phyloP scores from a whole-genome alignment of 1,140 invertebrate genomes.

The Polypedilum pembai region DNA sequence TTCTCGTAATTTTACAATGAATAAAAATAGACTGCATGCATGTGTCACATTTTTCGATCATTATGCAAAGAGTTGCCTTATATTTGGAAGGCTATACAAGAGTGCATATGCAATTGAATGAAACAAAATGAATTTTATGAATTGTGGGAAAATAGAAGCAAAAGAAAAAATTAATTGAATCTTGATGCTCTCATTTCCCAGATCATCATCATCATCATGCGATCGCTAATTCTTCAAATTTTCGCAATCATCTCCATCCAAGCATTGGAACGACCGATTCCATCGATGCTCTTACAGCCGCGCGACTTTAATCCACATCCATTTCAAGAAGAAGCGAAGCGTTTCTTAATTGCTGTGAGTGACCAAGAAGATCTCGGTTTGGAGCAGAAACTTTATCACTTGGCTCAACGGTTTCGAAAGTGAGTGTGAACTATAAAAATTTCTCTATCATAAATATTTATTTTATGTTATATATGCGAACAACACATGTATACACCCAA shows the following conservation, averaged over 20 bases:
- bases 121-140: background rate
- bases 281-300: constrained; percentile 12
- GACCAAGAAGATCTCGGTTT: background rate
- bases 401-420: background rate
- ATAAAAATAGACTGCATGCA: background rate
- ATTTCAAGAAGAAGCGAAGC: constrained; percentile 19
- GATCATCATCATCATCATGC: background rate
- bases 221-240: background rate
- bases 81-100: background rate
- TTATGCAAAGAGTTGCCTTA: background rate
- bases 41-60: background rate
- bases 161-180: constrained; percentile 5
- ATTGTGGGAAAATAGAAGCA: constrained; percentile 2
- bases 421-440: background rate
- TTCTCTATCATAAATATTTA: background rate
- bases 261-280: background rate
- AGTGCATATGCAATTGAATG: background rate
- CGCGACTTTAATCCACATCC: constrained; percentile 29
- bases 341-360: background rate
- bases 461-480: background rate
- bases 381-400: background rate
- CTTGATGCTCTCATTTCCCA: background rate
- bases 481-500: background rate
- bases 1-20: too few relatives aligned
- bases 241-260: background rate